Evolutionary conservation across 23 tunicate species (phyloP).

Genomic region (Halocynthia roretzi): DNA sequence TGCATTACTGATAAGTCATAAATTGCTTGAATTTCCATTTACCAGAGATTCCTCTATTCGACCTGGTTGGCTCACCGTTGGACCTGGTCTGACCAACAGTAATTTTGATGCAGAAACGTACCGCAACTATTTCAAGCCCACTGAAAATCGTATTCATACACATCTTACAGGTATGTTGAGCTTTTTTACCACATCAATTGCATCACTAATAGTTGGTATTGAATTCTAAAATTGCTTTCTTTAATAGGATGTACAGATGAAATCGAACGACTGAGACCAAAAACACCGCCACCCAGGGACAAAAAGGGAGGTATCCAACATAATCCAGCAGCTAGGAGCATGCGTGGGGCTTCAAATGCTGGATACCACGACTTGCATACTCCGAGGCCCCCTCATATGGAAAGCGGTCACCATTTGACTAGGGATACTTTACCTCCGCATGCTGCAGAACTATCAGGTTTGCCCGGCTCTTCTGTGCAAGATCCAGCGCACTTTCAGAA

Average conservation of each 20-base stretch:
- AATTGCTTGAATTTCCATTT: neutral
- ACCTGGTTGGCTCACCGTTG: constrained; percentile 97
- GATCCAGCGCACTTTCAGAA: too few relatives aligned
- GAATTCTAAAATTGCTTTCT: neutral
- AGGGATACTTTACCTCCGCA: too few relatives aligned
- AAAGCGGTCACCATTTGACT: too few relatives aligned
- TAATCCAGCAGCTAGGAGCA: too few relatives aligned
- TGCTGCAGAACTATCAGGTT: too few relatives aligned
- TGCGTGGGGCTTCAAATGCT: too few relatives aligned
- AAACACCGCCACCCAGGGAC: constrained; percentile 93
- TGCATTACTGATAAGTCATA: too few relatives aligned
- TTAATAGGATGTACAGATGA: constrained; percentile 80
- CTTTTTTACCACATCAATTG: neutral
- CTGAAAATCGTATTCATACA: constrained; percentile 40
- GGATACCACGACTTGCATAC: too few relatives aligned
- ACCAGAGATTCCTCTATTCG: constrained; percentile 71
- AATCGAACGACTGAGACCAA: constrained; percentile 93
- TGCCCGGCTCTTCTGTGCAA: too few relatives aligned
- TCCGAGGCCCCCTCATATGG: too few relatives aligned
- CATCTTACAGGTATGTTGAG: constrained; percentile 44
- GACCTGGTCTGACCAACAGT: constrained; percentile 81
- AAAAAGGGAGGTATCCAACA: constrained; percentile 18
- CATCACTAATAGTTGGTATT: neutral
- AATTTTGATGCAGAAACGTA: constrained; percentile 77
- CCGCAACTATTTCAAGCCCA: constrained; percentile 45